Conservation (phyloP, 2,888 invertebrate species). For the Standfussiana lucernea region DNA sequence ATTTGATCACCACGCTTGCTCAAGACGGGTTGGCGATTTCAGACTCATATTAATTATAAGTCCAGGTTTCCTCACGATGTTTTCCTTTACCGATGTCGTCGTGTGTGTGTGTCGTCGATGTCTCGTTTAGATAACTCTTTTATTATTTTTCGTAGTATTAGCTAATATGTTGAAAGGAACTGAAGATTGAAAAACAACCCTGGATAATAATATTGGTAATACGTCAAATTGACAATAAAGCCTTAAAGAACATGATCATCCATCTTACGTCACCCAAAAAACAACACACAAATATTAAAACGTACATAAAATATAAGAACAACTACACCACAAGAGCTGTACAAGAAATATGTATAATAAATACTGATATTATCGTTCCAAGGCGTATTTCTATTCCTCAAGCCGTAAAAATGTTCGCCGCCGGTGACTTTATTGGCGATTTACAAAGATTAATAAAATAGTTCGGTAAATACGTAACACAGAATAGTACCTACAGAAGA, state of each 20-base stretch:
- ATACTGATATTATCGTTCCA: slow-evolving; percentile 42
- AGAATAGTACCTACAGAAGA: slow-evolving; percentile 9
- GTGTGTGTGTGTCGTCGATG: no score
- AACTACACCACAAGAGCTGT: slow-evolving; percentile 27
- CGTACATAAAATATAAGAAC: slow-evolving; percentile 9
- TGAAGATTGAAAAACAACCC: not conserved
- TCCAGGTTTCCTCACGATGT: no score
- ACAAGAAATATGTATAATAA: slow-evolving; percentile 46
- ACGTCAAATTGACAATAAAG: not conserved
- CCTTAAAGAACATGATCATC: not conserved
- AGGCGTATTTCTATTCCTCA: slow-evolving; percentile 35
- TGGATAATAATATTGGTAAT: not conserved
- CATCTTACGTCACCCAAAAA: not conserved
- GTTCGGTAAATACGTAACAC: slow-evolving; percentile 17
- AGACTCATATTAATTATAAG: no score
- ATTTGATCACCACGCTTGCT: no score
- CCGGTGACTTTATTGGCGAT: slow-evolving; percentile 58
- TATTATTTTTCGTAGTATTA: not conserved
- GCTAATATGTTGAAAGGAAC: not conserved
- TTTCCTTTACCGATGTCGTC: no score
- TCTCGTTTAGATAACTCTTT: not conserved
- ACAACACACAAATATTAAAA: not conserved
- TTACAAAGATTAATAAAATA: slow-evolving; percentile 60
- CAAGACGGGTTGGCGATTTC: no score
- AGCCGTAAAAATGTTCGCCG: slow-evolving; percentile 53